Base-by-base conservation (phyloP, 2,797 vertebrate genomes). In the Atherinosoma microstoma region DNA sequence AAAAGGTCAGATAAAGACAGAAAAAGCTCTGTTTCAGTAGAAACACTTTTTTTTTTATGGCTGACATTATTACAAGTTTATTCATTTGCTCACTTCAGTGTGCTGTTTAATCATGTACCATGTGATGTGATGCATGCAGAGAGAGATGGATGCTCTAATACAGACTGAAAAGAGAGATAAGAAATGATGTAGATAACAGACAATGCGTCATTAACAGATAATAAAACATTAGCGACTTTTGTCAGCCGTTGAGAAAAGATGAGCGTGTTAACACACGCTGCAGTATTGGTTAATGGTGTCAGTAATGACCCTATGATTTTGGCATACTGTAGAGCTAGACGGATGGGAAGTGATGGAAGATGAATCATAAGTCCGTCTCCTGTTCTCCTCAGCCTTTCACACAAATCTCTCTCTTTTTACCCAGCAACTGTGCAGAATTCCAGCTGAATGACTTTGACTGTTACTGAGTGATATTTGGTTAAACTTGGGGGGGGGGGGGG, bases 1-100 rank as follows among this genome's bases (percentile, higher is more conserved):
- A 80, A 83, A 81, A 75, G 83, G 78, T 87, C 80, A 84, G 10
- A 20, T 2, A 36, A 15, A 62, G 65, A 38, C 35, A 80, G 53
- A 24, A 75, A 24, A 11, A 27, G 10, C 2, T 3, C 42, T 16
- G 10, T n/a, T n/a, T n/a, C n/a, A n/a, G n/a, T n/a, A n/a, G n/a
- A 10, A 35, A 51, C 22, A 32, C 11, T 49, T n/a, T 3, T 20
- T n/a, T 12, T 38, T 67, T 15, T 30, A 24, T 56, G 18, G 24
- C 24, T 53, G 49, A 16, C 40, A 53, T 53, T 22, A 9, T 24
- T 53, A 24, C 4, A 15, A n/a, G 20, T 38, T 29, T 7, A 20
- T 64, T 51, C 8, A 18, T 6, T 34, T 11, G 13, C 34, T 38
- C 20, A 20, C 13, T 3, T 7, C 3, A 56, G 49, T 58, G 27